Evolutionary conservation across 2,797 vertebrate species (phyloP), one percentile per base, ranked within the genome.

Genomic region (Helicolenus hilgendorfi): DNA sequence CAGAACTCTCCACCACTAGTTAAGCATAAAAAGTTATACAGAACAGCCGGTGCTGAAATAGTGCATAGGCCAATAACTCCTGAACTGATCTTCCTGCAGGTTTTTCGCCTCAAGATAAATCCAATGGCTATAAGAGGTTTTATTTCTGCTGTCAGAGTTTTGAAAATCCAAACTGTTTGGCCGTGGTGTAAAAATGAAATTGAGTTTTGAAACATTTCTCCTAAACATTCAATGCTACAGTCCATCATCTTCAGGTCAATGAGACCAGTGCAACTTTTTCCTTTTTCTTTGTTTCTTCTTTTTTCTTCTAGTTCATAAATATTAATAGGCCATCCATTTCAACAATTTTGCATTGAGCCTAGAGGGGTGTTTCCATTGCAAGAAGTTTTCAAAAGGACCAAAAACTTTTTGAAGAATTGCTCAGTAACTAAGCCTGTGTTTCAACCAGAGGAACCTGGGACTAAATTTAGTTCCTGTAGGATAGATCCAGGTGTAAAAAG

Each of bases 51-150:
- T 8, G 62, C 53, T 53, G 72, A 41, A 59, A n/a, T 49, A 31
- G 18, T 67, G 29, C 2, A 14, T 24, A 31, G 53, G 13, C 60
- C 79, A 64, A 41, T 58, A 82, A 79, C 59, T 55, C n/a, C n/a
- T 78, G 64, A 85, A 85, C 35, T 74, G 20, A 59, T 11, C 81
- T 78, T 58, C 68, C 64, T 72, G 63, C 18, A 41, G 26, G 72
- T 67, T 63, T 83, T 78, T 73, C 35, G 85, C 70, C 64, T 77
- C 35, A 18, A 73, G 79, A 68, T 77, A 70, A 68, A 81, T 78
- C 33, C 36, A 56, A 3, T 62, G 36, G 49, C 83, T 72, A 29
- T 60, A 18, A 0, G 20, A 11, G 36, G 3, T 72, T 85, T 49
- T 79, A 85, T 73, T 72, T 70, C 55, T 45, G 27, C 41, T 4